Percentiles rank a stretch among this genome's conserved stretches.
Evolutionary conservation across 1,140 invertebrate genomes (phyloP).

Genomic region (Holotrichia oblita): DNA sequence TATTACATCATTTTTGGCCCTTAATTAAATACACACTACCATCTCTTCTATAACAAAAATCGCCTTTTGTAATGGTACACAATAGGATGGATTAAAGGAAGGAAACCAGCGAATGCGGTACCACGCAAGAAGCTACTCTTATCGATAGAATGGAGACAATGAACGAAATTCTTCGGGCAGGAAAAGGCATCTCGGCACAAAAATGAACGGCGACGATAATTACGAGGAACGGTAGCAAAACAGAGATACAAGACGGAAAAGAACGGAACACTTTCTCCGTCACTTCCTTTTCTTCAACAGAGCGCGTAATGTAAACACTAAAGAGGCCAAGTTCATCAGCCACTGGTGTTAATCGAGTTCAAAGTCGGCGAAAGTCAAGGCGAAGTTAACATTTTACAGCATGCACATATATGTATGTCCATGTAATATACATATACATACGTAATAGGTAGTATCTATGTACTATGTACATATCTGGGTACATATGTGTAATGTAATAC

Average conservation of each 20-base stretch:
- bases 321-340: slow-evolving; percentile 46
- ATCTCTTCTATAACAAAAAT: too few species aligned
- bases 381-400: slow-evolving; percentile 28
- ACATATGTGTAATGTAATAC: not conserved
- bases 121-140: not conserved
- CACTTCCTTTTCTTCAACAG: not conserved
- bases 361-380: slow-evolving; percentile 45
- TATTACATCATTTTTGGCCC: too few species aligned
- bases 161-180: not conserved
- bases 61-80: too few species aligned
- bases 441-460: not conserved
- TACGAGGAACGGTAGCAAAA: not conserved
- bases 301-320: slow-evolving; percentile 5
- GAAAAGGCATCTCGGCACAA: not conserved
- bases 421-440: not conserved
- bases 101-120: not conserved
- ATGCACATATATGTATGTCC: not conserved
- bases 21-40: too few species aligned
- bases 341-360: slow-evolving; percentile 45
- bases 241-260: not conserved
- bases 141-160: slow-evolving; percentile 4
- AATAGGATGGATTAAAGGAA: not conserved
- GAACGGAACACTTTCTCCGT: slow-evolving; percentile 18
- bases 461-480: not conserved
- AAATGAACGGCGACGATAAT: not conserved